Conservation (phyloP, 2,113 vertebrate genomes). For the Cyphomyrus discorhynchus region DNA sequence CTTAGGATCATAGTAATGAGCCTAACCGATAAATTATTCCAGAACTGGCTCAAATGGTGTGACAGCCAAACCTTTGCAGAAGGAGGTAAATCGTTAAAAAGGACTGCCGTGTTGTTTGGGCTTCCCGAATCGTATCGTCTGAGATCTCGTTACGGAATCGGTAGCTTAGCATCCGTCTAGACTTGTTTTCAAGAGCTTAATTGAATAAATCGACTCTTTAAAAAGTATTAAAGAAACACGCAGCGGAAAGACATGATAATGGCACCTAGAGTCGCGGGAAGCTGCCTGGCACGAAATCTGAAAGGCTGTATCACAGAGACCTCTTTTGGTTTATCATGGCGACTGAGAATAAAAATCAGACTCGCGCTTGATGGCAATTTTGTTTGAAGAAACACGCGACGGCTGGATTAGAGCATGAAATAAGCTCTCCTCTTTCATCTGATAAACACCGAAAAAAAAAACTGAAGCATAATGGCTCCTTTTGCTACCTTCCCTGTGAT, state of each 20-base stretch:
- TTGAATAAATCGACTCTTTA: not conserved
- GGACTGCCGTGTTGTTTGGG: not conserved
- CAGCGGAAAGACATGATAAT: not conserved
- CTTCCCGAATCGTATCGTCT: not conserved
- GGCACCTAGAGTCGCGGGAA: not conserved
- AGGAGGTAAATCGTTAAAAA: not conserved
- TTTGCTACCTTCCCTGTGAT: slow-evolving; percentile 67
- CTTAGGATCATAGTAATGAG: not conserved
- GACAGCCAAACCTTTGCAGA: not conserved
- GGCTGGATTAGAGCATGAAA: slow-evolving; percentile 50
- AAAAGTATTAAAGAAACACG: not conserved
- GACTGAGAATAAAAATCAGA: slow-evolving; percentile 41
- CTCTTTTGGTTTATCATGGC: slow-evolving; percentile 32
- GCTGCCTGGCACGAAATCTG: not conserved
- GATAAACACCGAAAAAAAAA: slow-evolving; percentile 37
- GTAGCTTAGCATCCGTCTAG: not conserved
- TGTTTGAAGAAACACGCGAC: slow-evolving; percentile 39
- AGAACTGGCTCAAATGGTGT: not conserved
- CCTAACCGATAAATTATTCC: not conserved
- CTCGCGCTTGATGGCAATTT: slow-evolving; percentile 31
- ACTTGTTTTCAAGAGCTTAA: slow-evolving; percentile 4
- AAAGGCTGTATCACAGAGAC: slow-evolving; percentile 30
- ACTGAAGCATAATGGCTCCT: slow-evolving; percentile 50
- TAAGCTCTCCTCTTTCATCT: slow-evolving; percentile 54
- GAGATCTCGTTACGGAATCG: not conserved